Evolutionary conservation across 2,888 invertebrate genomes (phyloP), one percentile per base, ranked within the genome.

Genomic region (Congeria kusceri): DNA sequence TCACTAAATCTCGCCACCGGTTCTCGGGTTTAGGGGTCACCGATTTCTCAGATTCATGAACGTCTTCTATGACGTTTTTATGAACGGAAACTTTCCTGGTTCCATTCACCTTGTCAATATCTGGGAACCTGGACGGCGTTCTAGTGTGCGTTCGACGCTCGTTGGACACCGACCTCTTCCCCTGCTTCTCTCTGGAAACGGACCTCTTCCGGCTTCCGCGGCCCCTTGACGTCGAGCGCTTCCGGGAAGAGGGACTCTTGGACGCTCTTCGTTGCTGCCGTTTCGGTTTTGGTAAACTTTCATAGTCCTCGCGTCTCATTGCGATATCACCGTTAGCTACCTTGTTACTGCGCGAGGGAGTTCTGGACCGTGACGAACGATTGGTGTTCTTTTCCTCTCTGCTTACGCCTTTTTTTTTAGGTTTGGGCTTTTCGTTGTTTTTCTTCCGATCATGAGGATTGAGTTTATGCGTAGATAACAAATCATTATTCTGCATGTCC

Each of bases 1-100:
- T 58, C 13, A 83, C 83, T n/a, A 83, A 57, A 63, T 83, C 83
- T 25, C 68, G 62, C 83, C 83, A 83, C 32, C 76, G 76, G 18
- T 80, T 80, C 9, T 47, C 18, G 0, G 77, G 59, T 59, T 69
- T 64, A 15, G 77, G 77, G 4, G 76, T 69, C 9, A 74, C 39
- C 4, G 64, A 63, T 18, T 70, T 58, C 49, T 77, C 83, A 11
- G 69, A 73, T 2, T 68, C 72, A 20, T 66, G 62, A 57, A 74
- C 74, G 23, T 70, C 59, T 9, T 74, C 83, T 13, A 1, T 18
- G 32, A 59, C 20, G 13, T 13, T 27, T 44, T 57, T 73, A 56
- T 46, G 39, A 1, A 56, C 44, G 27, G 39, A 25, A 18, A 62
- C 20, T n/a, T n/a, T n/a, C 68, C 58, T 44, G 63, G 75, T 29